Evolutionary conservation across 92 coral and sea anemone species (phyloP), one percentile per base, ranked within the genome.

Genomic region (Blastomussa wellsi): DNA sequence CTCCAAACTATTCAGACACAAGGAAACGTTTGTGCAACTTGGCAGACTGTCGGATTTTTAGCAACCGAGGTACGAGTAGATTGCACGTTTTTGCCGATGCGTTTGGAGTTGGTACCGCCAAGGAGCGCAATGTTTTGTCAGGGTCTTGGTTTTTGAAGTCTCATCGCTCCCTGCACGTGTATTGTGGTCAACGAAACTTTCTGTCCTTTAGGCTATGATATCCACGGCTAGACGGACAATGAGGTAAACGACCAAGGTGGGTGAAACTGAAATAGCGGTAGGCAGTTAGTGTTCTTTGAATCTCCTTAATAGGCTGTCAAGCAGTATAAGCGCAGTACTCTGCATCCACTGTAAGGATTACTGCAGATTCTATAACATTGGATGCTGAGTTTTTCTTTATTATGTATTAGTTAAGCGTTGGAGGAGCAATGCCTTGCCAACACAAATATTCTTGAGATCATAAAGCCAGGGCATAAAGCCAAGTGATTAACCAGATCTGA

Each of bases 1-100:
- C 75, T 38, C n/a, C 16, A 70, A 16, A 33, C 42, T 70, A 70
- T 35, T 70, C 41, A 70, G 28, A 2, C 35, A 70, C 75, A 35
- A 68, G 74, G 74, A 33, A 78, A 39, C 66, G 32, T 60, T 79
- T 79, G 53, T 60, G 33, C 72, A 28, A 24, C 66, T 53, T 51
- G 28, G 24, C 44, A 32, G 71, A 78, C 39, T 4, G 16, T 11
- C 42, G 74, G 14, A 10, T 37, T 37, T 37, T 36, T 2, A 37
- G 20, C 26, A 35, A 19, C 17, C 17, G 17, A 57, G 65, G 31
- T 6, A 7, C 75, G 26, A 38, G 13, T 38, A 19, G 41, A 70
- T 35, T 70, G 75, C 75, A 36, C 47, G 31, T 70, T 38, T 33
- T n/a, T 70, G 48, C n/a, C n/a, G 8, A 37, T 5, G 35, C 44